Evolutionary conservation across 2,888 invertebrate genomes (phyloP).

Genomic region (Andrena trimmerana): DNA sequence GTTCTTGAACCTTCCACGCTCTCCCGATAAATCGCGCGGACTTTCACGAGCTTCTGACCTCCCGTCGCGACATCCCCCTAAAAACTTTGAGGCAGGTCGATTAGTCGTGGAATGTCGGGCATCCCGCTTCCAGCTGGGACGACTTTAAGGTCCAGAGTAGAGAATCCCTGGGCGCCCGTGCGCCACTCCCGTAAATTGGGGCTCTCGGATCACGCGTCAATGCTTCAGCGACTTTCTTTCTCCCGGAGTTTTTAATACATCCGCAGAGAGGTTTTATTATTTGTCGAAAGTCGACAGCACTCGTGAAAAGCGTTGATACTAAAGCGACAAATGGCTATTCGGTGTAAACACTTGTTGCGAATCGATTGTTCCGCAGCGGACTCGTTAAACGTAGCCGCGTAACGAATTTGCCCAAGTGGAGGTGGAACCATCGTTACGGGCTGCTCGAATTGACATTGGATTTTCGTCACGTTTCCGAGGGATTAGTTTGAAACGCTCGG

Average conservation of each 20-base stretch:
- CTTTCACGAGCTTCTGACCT: slow-evolving; percentile 17
- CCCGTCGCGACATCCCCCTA: background rate
- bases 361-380: slow-evolving; percentile 25
- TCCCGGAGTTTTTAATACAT: background rate
- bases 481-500: no score
- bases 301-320: slow-evolving; percentile 5
- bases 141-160: background rate
- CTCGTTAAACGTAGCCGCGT: slow-evolving; percentile 24
- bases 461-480: background rate
- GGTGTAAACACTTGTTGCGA: slow-evolving; percentile 55
- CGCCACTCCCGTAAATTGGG: background rate
- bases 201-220: background rate
- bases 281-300: background rate
- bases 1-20: slow-evolving; percentile 56
- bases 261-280: background rate
- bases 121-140: background rate
- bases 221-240: background rate
- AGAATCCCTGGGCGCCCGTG: background rate
- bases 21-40: slow-evolving; percentile 52
- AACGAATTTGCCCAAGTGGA: slow-evolving; percentile 12
- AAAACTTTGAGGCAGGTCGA: slow-evolving; percentile 41
- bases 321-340: slow-evolving; percentile 16
- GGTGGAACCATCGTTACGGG: background rate
- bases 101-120: slow-evolving; percentile 21
- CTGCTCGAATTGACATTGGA: background rate